Conservation (phyloP, 2,797 vertebrate species). For the Enteromius radiatus region DNA sequence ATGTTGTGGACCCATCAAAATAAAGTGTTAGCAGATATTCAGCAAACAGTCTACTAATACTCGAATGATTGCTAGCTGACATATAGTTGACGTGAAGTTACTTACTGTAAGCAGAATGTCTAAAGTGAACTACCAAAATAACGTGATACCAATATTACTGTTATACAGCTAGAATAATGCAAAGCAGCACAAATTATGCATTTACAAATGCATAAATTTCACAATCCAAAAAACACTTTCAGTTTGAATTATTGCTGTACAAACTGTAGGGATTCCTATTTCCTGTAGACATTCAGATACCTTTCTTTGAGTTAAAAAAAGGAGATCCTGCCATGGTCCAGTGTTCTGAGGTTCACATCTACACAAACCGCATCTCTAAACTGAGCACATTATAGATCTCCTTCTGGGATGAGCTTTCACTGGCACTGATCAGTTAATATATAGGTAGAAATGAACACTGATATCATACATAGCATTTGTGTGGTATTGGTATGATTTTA, state of each 20-base stretch:
- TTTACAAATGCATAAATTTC: too few relatives aligned
- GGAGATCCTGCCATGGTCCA: background rate
- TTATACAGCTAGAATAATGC: background rate
- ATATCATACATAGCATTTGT: background rate
- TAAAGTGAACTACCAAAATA: too few relatives aligned
- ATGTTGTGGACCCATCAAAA: too few relatives aligned
- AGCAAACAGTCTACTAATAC: too few relatives aligned
- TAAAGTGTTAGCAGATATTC: too few relatives aligned
- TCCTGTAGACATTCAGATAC: background rate
- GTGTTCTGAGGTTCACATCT: background rate
- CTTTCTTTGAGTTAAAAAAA: too few relatives aligned
- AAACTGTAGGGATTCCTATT: background rate
- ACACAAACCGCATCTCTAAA: background rate
- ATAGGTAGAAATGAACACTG: background rate
- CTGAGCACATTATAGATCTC: background rate
- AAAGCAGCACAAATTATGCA: background rate
- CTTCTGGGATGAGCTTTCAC: background rate
- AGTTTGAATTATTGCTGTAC: background rate
- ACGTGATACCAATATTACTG: too few relatives aligned
- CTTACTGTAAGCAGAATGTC: too few relatives aligned
- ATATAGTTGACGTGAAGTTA: too few relatives aligned
- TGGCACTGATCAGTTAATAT: background rate
- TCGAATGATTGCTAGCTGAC: too few relatives aligned
- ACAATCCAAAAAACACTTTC: background rate
- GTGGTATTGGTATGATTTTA: background rate